A percentile compares a stretch with the other conserved stretches of the same genome.
Conservation (phyloP, 2,888 invertebrate species). For the Linyphia triangularis region DNA sequence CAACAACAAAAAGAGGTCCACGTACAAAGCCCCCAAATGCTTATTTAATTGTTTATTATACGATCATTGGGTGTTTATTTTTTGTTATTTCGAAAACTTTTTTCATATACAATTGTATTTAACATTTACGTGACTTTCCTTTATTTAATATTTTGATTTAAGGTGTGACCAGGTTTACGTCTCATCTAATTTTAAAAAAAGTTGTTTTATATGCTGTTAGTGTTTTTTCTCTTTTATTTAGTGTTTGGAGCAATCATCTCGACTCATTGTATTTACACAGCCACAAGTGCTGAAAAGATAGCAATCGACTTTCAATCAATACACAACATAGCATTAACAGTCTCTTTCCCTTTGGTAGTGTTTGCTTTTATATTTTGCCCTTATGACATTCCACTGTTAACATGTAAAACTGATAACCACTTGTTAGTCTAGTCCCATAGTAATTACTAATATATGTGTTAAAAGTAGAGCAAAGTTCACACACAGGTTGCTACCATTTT, state of each 20-base stretch:
- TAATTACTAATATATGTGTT: constrained; percentile 40
- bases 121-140: constrained; percentile 71
- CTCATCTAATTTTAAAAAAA: constrained; percentile 75
- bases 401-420: constrained; percentile 55
- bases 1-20: too few relatives aligned
- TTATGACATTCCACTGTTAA: constrained; percentile 73
- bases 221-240: constrained; percentile 64
- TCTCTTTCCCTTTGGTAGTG: constrained; percentile 54
- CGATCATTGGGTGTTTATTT: constrained; percentile 64
- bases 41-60: constrained; percentile 69
- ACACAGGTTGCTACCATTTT: constrained; percentile 60
- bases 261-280: constrained; percentile 65
- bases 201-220: constrained; percentile 74
- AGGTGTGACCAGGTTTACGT: constrained; percentile 73
- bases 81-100: constrained; percentile 74
- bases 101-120: constrained; percentile 75
- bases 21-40: too few relatives aligned
- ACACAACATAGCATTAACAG: constrained; percentile 42
- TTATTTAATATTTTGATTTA: constrained; percentile 73
- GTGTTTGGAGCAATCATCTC: constrained; percentile 58
- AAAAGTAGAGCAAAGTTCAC: constrained; percentile 53
- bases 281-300: constrained; percentile 55
- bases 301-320: constrained; percentile 59
- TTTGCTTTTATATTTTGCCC: constrained; percentile 62
- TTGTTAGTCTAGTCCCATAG: constrained; percentile 75